Base-by-base conservation (phyloP, 1,140 invertebrate species). In the Zaprionus kolodkinae region DNA sequence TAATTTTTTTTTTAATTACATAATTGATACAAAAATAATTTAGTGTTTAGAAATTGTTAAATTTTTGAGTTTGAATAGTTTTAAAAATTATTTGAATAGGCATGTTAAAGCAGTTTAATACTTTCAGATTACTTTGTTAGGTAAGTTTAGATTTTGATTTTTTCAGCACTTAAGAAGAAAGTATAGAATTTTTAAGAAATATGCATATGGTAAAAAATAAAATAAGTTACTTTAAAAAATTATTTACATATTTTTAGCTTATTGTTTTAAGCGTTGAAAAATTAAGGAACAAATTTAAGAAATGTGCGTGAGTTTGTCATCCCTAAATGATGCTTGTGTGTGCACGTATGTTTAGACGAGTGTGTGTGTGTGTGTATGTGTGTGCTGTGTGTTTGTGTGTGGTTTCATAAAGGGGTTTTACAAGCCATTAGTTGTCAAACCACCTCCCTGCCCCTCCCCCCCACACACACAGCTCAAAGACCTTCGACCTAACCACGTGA, bases 401-500 rank as follows among this genome's bases (percentile, higher is more conserved):
- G 59, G 52, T 55, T 35, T 70, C 63, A 75, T 76, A 82, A 88
- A 89, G 71, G 72, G 78, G 60, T 65, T 79, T 88, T 85, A 88
- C 85, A 88, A 88, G 85, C 85, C 85, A 88, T 88, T 88, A 88
- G 85, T 75, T 87, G 83, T 75, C 74, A 66, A 30, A 30, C 52
- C 62, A 45, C 25, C n/a, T 36, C 35, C 36, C 11, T 30, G 6
- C 6, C 12, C 12, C 10, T 35, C 21, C 21, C 21, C 21, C 21
- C 1, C 21, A 21, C 21, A 21, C 21, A 21, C 21, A 21, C 21
- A 21, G 21, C 43, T 15, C 30, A 54, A 15, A 50, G 33, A 17
- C n/a, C 27, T 35, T 38, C n/a, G 15, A n/a, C 38, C 48, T 40
- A 40, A 17, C 33, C 43, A 27, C 27, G 50, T 38, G 33, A 45